These are phyloP conservation scores for Ptychobarbus kaznakovi DNA, from an alignment of 2,797 vertebrate genomes.

Conservation along the genomic window DNA sequence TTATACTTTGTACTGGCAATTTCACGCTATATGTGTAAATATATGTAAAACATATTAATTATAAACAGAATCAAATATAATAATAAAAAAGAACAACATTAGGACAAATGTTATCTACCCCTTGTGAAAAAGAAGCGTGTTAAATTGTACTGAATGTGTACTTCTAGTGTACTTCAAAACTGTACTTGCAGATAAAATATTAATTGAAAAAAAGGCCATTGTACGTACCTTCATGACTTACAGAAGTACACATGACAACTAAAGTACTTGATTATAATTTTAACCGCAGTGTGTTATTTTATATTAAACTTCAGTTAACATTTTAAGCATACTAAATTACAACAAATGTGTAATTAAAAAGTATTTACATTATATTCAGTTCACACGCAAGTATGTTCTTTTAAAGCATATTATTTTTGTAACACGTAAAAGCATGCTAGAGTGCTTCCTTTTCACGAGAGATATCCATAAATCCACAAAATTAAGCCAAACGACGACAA, in stretches of 20 bases:
- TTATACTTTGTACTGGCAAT: conserved; percentile 73
- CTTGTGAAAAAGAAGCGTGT: not conserved
- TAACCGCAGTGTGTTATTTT: not conserved
- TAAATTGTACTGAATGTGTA: not conserved
- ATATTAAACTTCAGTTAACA: too few relatives aligned
- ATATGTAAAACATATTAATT: not conserved
- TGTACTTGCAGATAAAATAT: not conserved
- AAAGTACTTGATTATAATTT: not conserved
- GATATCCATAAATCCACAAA: not conserved
- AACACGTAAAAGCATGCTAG: not conserved
- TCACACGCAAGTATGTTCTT: not conserved
- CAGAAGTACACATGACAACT: too few relatives aligned
- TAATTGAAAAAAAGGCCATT: too few relatives aligned
- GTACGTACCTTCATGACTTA: too few relatives aligned
- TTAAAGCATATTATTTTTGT: not conserved
- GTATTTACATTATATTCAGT: not conserved
- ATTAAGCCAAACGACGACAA: not conserved
- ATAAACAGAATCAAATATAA: not conserved
- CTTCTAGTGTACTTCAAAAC: not conserved
- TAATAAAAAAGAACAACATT: not conserved
- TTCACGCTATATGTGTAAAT: conserved; percentile 74
- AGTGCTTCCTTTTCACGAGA: not conserved
- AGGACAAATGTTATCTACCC: not conserved
- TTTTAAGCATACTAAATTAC: not conserved
- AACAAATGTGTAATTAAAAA: not conserved